phyloP scores from a whole-genome alignment of 2,113 vertebrate genomes.

The Rhynchomys soricoides region DNA sequence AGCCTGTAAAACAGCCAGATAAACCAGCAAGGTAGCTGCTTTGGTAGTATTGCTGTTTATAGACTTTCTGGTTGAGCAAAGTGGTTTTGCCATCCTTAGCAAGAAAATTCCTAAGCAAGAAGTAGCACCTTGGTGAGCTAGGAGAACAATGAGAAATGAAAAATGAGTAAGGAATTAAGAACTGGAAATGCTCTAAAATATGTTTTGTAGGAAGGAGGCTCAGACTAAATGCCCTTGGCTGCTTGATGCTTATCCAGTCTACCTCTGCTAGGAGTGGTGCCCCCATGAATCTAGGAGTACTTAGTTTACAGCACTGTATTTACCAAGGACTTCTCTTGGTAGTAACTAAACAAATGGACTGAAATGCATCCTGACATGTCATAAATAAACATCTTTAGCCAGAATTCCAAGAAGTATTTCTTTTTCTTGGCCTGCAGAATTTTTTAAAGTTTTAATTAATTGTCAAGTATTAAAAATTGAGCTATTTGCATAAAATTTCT shows the following conservation, averaged over 20 bases:
- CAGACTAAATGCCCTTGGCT: not conserved
- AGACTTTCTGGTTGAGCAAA: conserved; percentile 24
- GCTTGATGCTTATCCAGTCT: not conserved
- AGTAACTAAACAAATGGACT: not conserved
- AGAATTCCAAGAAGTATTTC: conserved; percentile 4
- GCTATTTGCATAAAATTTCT: not conserved
- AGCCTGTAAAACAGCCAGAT: conserved; percentile 37
- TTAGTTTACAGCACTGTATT: not conserved
- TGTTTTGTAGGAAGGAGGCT: not conserved
- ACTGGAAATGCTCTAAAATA: not conserved
- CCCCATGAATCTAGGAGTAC: not conserved
- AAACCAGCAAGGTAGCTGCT: conserved; percentile 18
- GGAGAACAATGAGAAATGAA: conserved; percentile 1
- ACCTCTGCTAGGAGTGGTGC: not conserved
- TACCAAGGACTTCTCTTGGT: not conserved
- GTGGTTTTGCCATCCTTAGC: conserved; percentile 28
- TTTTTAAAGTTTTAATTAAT: conserved; percentile 36
- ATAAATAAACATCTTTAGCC: not conserved
- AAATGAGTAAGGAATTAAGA: not conserved
- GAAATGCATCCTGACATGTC: not conserved
- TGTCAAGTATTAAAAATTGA: conserved; percentile 37
- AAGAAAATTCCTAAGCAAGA: not conserved
- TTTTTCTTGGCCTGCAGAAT: not conserved
- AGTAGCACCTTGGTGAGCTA: not conserved
- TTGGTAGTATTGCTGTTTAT: not conserved